Evolutionary conservation across 2,797 vertebrate genomes (phyloP).

Genomic region (Ataeniobius toweri): DNA sequence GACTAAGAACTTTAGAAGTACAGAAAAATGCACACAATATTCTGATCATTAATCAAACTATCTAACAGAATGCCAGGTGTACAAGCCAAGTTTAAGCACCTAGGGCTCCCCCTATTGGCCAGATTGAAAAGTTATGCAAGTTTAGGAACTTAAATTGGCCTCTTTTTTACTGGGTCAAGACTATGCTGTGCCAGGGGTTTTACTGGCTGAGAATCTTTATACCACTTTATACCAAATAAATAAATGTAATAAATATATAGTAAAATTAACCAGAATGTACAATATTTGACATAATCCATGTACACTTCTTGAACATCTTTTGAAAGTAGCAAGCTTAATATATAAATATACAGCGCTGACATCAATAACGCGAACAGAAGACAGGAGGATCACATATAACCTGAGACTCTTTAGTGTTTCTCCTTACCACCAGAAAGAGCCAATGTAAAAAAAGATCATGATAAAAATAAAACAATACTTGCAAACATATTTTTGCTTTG

Average conservation of each 20-base stretch:
- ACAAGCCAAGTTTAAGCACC: conserved; percentile 47
- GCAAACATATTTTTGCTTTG: conserved; percentile 30
- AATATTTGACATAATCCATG: background rate
- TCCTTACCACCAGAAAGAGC: conserved; percentile 37
- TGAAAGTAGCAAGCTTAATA: conserved; percentile 5
- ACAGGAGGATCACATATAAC: conserved; percentile 23
- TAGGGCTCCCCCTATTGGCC: conserved; percentile 76
- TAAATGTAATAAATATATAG: background rate
- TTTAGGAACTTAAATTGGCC: background rate
- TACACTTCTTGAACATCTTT: conserved; percentile 17
- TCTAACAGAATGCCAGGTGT: conserved; percentile 14
- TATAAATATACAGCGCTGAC: background rate
- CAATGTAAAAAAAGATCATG: conserved; percentile 28
- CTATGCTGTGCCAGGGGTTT: background rate
- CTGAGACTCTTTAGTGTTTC: conserved; percentile 22
- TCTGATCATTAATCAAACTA: conserved; percentile 44
- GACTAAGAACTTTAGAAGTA: conserved; percentile 30
- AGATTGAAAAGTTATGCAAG: conserved; percentile 4
- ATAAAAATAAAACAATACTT: conserved; percentile 23
- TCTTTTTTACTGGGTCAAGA: conserved; percentile 15
- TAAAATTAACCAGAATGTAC: background rate
- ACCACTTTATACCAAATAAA: conserved; percentile 4
- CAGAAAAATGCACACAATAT: conserved; percentile 30
- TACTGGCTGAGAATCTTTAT: conserved; percentile 6
- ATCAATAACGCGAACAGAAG: conserved; percentile 7